phyloP scores from a whole-genome alignment of 2,113 vertebrate species.

The western clawed frog (Xenopus tropicalis) region DNA sequence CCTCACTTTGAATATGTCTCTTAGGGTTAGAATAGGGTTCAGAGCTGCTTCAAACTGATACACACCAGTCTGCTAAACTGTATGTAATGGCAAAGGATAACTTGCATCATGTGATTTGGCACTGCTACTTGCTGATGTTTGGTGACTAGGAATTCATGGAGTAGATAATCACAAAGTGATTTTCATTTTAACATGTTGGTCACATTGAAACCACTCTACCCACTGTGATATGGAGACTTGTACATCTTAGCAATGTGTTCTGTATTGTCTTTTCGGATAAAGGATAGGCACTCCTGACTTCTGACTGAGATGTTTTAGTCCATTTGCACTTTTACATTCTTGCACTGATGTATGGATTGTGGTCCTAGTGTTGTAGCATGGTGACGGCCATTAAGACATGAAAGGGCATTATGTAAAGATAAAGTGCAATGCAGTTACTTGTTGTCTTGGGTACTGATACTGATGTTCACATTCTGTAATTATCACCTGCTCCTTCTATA shows the following conservation, averaged over 20 bases:
- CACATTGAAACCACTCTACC: too few relatives aligned
- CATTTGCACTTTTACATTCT: conserved; percentile 52
- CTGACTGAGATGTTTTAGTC: too few relatives aligned
- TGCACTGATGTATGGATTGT: conserved; percentile 52
- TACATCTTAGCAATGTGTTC: conserved; percentile 19
- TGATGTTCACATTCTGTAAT: conserved; percentile 54
- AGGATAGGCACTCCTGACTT: too few relatives aligned
- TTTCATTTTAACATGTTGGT: not conserved
- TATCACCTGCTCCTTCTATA: conserved; percentile 60
- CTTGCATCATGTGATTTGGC: not conserved
- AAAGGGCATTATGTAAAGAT: conserved; percentile 56
- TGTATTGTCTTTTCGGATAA: too few relatives aligned
- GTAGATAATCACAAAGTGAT: not conserved
- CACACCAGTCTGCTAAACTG: not conserved
- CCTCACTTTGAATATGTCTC: too few relatives aligned
- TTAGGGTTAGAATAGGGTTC: not conserved
- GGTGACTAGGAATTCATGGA: not conserved
- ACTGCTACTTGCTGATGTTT: not conserved
- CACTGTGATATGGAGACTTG: too few relatives aligned
- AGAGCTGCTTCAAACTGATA: not conserved
- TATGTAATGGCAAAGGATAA: not conserved
- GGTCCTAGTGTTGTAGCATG: conserved; percentile 47
- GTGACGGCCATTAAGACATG: conserved; percentile 40
- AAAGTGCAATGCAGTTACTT: conserved; percentile 51
- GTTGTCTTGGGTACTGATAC: conserved; percentile 55